Conservation (phyloP, 2,888 invertebrate species). For the Rhimphoctona megacephalus region DNA sequence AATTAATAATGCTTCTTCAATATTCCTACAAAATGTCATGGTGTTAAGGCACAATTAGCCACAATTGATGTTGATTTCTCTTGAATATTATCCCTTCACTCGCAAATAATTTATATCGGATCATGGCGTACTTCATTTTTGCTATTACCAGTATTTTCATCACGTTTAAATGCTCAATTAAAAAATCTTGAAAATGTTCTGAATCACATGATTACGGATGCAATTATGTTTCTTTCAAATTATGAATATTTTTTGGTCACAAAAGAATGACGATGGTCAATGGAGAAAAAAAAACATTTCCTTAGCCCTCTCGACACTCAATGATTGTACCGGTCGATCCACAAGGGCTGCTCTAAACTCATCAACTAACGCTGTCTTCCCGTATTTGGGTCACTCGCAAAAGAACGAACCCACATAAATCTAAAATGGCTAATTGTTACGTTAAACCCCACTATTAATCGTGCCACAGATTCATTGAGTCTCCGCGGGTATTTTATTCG, state of each 20-base stretch:
- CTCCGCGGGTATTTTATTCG: not conserved
- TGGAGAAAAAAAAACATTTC: not conserved
- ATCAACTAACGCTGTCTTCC: not conserved
- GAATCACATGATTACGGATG: too few species aligned
- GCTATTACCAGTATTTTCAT: too few species aligned
- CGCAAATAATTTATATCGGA: not conserved
- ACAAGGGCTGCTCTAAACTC: too few species aligned
- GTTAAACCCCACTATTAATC: not conserved
- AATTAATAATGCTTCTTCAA: not conserved
- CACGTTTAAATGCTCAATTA: not conserved
- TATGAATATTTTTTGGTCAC: not conserved
- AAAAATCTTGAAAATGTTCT: not conserved
- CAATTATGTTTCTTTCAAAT: too few species aligned
- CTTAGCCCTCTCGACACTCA: not conserved
- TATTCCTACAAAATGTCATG: not conserved
- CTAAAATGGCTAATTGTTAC: slow-evolving; percentile 6
- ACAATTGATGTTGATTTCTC: not conserved
- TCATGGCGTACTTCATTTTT: not conserved
- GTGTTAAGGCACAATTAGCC: slow-evolving; percentile 3
- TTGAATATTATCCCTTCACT: not conserved
- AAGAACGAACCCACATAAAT: not conserved
- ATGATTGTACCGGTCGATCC: not conserved
- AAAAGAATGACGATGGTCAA: not conserved
- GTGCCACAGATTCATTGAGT: not conserved
- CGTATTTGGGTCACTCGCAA: not conserved